A percentile compares a stretch with the other conserved stretches of the same genome.
Evolutionary conservation across 2,113 vertebrate species (phyloP).

Genomic region (Rhinoderma darwinii): DNA sequence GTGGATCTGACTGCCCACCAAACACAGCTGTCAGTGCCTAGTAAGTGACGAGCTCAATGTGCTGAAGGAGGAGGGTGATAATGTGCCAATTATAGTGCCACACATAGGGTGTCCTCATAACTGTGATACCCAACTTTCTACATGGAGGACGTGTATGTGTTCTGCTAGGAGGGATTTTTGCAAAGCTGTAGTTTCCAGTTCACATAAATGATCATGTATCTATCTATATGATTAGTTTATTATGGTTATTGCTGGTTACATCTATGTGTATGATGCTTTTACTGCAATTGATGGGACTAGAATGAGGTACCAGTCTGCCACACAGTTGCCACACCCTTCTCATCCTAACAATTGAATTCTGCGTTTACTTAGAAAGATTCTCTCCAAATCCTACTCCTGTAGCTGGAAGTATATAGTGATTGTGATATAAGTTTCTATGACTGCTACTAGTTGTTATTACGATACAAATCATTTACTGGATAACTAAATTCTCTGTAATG

Average conservation of each 20-base stretch:
- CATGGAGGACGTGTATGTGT: neutral
- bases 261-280: neutral
- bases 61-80: too few relatives aligned
- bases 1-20: conserved; percentile 6
- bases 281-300: neutral
- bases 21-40: neutral
- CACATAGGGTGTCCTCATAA: neutral
- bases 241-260: neutral
- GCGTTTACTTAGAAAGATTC: too few relatives aligned
- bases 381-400: too few relatives aligned
- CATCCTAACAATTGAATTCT: neutral
- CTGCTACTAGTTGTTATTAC: too few relatives aligned
- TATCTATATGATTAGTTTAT: neutral
- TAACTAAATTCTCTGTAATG: too few relatives aligned
- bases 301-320: conserved; percentile 10
- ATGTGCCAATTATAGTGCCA: neutral
- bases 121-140: neutral
- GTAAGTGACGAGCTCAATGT: conserved; percentile 23
- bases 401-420: too few relatives aligned
- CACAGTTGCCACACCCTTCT: conserved; percentile 29
- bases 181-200: too few relatives aligned
- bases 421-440: too few relatives aligned
- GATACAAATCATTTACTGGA: too few relatives aligned
- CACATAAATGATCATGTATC: neutral
- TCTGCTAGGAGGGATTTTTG: too few relatives aligned